These are phyloP conservation scores for Crotalus helleri DNA, from an alignment of 2,113 vertebrate species.

Conservation along the genomic window DNA sequence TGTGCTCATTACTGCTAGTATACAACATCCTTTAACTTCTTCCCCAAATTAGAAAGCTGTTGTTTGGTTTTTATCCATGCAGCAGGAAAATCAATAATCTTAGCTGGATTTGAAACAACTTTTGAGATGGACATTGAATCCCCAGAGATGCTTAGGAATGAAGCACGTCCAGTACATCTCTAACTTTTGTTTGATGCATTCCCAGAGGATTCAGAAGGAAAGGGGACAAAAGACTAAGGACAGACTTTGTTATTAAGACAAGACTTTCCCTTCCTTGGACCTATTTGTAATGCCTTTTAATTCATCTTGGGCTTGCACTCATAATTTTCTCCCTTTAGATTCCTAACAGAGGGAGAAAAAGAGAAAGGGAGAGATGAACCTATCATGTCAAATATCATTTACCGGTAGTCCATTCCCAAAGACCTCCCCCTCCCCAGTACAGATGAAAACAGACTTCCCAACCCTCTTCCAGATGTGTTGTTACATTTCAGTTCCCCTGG, in stretches of 20 bases:
- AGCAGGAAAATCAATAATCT: not conserved
- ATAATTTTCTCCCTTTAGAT: not conserved
- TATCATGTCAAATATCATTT: not conserved
- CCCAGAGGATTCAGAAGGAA: not conserved
- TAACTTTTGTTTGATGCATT: not conserved
- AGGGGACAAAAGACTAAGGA: not conserved
- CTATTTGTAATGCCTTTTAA: not conserved
- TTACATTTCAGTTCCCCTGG: not conserved
- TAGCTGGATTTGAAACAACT: not conserved
- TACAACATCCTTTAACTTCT: conserved; percentile 5
- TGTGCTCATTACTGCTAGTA: not conserved
- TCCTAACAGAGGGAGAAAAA: not conserved
- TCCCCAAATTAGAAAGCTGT: not conserved
- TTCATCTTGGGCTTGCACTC: not conserved
- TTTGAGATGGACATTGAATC: not conserved
- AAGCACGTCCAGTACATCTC: not conserved
- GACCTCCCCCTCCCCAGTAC: not conserved
- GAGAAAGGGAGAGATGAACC: not conserved
- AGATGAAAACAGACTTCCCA: not conserved
- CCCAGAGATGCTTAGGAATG: not conserved
- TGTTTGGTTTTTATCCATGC: not conserved
- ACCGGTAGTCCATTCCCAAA: not conserved
- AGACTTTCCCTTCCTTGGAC: not conserved
- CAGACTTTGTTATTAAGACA: not conserved
- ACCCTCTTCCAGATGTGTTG: not conserved